Base-by-base conservation (phyloP, 2,797 vertebrate species). In the Adelosebastes latens region DNA sequence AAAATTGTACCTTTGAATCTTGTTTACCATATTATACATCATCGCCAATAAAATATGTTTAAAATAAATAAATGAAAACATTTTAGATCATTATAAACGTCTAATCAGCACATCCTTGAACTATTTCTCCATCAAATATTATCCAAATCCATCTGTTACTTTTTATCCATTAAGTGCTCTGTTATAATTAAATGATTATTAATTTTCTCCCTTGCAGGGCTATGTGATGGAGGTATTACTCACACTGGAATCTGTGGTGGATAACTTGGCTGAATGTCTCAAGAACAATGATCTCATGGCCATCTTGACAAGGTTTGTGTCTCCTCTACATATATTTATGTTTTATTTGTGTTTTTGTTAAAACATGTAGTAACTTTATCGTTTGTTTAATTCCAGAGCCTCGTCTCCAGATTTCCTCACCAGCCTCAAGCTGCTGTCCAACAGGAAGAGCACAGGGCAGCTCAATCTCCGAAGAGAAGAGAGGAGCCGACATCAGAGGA, bases 171-270 rank as follows among this genome's bases (percentile, higher is more conserved):
- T 46, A 8, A 31, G 29, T 53, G 18, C 8, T 79, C 22, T 24
- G 10, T 39, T 68, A 27, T 29, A 60, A 72, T 66, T 42, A 49
- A 76, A 55, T 64, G 6, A 29, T 36, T 22, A 64, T 25, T 52
- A 0, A 53, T 25, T 46, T 22, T 79, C 79, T 60, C 20, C 90
- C 58, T 88, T 39, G 2, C 82, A 99, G 98, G 98, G 98, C 4
- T 99, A 99, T 8, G 98, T 99, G 32, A 98, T 99, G 98, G 98
- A 99, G 92, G 96, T 98, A 0, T 95, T 99, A 32, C 97, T 99
- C 20, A 99, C 98, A 7, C 93, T 99, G 92, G 98, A 99, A 87
- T 97, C 98, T 46, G 97, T 98, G 11, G 98, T 99, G 89, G 98
- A 99, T 89, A 99, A 99, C 92, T 93, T 99, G 86, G 98, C 98